Evolutionary conservation across 2,888 invertebrate genomes (phyloP).

Genomic region (Tetragonula carbonaria): DNA sequence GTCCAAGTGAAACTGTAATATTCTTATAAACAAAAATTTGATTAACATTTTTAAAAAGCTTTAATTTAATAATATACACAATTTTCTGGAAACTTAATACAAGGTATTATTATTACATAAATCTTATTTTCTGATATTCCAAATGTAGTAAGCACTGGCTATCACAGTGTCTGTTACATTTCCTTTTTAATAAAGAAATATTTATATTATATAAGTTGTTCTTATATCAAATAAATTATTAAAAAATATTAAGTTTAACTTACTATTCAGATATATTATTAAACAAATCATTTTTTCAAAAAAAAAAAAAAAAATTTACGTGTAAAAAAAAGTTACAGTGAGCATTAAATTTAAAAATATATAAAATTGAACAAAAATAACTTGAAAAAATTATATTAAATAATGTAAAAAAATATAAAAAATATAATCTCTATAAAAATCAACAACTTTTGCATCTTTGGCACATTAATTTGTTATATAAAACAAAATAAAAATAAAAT

Average conservation of each 20-base stretch:
- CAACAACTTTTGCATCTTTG: conserved; percentile 37
- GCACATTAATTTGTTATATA: conserved; percentile 35
- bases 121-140: conserved; percentile 54
- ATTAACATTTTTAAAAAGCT: background rate
- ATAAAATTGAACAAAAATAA: background rate
- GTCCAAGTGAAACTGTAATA: background rate
- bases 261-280: conserved; percentile 2
- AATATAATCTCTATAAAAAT: conserved; percentile 3
- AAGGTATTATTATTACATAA: conserved; percentile 16
- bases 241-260: no score
- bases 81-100: conserved; percentile 13
- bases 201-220: conserved; percentile 15
- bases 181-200: conserved; percentile 29
- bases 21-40: background rate
- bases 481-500: conserved; percentile 3
- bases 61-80: conserved; percentile 16
- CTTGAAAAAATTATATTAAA: background rate
- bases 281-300: conserved; percentile 9
- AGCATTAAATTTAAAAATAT: background rate
- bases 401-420: background rate
- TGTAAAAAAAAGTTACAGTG: background rate
- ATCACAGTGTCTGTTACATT: conserved; percentile 62
- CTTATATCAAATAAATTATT: conserved; percentile 20
- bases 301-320: background rate
- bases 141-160: conserved; percentile 53